Evolutionary conservation across 2,797 vertebrate species (phyloP), one percentile per base, ranked within the genome.

Genomic region (Sebastes itinus): DNA sequence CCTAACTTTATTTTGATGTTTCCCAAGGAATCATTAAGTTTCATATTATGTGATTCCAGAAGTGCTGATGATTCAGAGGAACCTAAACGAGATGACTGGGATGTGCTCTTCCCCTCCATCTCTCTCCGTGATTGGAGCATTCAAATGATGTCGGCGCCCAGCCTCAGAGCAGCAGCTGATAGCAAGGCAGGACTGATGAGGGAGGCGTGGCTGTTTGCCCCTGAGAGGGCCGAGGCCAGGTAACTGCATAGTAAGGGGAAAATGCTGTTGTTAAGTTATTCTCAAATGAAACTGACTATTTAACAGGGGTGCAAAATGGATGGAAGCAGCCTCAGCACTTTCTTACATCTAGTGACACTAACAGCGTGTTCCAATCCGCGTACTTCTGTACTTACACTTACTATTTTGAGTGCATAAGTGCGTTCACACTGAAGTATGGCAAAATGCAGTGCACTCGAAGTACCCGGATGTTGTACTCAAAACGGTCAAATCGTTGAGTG

Each of bases 91-190:
- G 89, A 82, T 0, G 81, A 89, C 22, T 95, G 94, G 94, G 90
- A 92, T 1, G 68, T 93, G 4, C 75, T 92, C 55, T 93, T 94
- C n/a, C 94, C 93, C 4, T 93, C 91, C 8, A 85, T 92, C 80
- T 92, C 92, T 4, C 95, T 97, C 46, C 83, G 30, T 35, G 93
- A 96, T 78, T 96, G 95, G 95, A 94, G 89, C 67, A 82, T 95
- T 62, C 92, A 93, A 64, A 93, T 95, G 94, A 80, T 94, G 85
- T 93, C 95, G 5, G 83, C 89, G 0, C 94, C 94, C 9, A 72
- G 88, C 75, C 89, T 94, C 23, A 18, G 78, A 62, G 87, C 81
- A 23, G 81, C 87, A 22, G 75, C 80, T 2, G 76, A 93, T 25
- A 78, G 80, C 54, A 92, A 92, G 49, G 32, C 83, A 1, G 83